Evolutionary conservation across 2,113 vertebrate genomes (phyloP).

Genomic region (Todiramphus saurophagus): DNA sequence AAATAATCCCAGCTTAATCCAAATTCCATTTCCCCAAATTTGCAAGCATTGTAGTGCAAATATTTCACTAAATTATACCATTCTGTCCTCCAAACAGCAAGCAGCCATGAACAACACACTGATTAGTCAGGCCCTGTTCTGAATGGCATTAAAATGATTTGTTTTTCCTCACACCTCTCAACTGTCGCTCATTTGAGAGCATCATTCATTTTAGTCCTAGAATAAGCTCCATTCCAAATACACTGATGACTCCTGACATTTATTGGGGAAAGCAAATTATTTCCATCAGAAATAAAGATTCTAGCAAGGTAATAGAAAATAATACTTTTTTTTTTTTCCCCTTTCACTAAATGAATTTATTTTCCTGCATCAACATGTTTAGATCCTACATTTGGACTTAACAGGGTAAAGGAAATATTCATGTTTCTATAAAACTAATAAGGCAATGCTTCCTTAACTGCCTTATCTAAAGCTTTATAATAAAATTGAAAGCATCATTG

Average conservation of each 20-base stretch:
- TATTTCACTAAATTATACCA: constrained; percentile 24
- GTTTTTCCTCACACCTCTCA: constrained; percentile 6
- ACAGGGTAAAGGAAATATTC: not conserved
- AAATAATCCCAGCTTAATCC: constrained; percentile 58
- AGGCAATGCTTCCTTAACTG: not conserved
- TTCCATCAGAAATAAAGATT: constrained; percentile 26
- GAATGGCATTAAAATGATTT: constrained; percentile 30
- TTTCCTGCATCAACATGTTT: not conserved
- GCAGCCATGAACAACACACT: constrained; percentile 16
- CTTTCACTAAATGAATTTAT: not conserved
- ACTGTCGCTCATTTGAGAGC: not conserved
- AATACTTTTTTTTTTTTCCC: not conserved
- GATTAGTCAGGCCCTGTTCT: constrained; percentile 12
- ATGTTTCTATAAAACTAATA: not conserved
- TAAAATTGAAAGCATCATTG: not conserved
- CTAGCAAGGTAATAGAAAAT: not conserved
- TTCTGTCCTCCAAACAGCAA: constrained; percentile 23
- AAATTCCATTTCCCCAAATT: constrained; percentile 50
- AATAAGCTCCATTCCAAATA: not conserved
- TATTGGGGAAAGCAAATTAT: constrained; percentile 21
- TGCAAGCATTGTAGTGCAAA: constrained; percentile 35
- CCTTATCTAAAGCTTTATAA: not conserved
- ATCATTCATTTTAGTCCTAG: not conserved
- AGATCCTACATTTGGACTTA: not conserved
- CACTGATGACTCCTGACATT: not conserved